Evolutionary conservation across 2,888 invertebrate genomes (phyloP), one percentile per base, ranked within the genome.

Genomic region (Melipona beecheii): DNA sequence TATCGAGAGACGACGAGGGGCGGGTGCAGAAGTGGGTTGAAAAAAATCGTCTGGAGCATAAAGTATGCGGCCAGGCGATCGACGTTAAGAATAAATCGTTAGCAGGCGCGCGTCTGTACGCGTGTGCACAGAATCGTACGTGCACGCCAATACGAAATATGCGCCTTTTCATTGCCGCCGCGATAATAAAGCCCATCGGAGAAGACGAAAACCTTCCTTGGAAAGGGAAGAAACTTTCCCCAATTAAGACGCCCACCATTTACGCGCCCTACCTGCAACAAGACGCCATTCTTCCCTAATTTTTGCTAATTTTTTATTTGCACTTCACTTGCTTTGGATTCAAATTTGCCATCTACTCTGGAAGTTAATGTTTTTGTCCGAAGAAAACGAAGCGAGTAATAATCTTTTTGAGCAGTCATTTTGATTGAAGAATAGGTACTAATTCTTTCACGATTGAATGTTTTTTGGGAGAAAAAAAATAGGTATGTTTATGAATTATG

Each of bases 21-120:
- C 68, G 64, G 75, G 73, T 69, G 36, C 54, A 54, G 64, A 74
- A 73, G 68, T 50, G 49, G 77, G 81, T 52, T 82, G 66, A 71
- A 87, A 87, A 87, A 86, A 81, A 84, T 88, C 75, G 75, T 70
- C 60, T 71, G 66, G 58, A 60, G 76, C 83, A 87, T 88, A 87
- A 88, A 88, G 79, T 87, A 88, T 83, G 84, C 27, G 73, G 75
- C 73, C 62, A 70, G 75, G 52, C 82, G 87, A 88, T 86, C 86
- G 66, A 86, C 86, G 81, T 84, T 86, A 72, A 83, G 84, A 84
- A 88, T 88, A 88, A 87, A 88, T 87, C 84, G 87, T 87, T 82
- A 89, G 58, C 77, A 58, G 66, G 64, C 56, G 66, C 43, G 19
- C 36, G 62, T 64, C 76, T 71, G 58, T 62, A 65, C 36, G 31